These are phyloP conservation scores for Hydrozoanthus gracilis DNA, from an alignment of 92 coral and sea anemone genomes.

Conservation along the genomic window DNA sequence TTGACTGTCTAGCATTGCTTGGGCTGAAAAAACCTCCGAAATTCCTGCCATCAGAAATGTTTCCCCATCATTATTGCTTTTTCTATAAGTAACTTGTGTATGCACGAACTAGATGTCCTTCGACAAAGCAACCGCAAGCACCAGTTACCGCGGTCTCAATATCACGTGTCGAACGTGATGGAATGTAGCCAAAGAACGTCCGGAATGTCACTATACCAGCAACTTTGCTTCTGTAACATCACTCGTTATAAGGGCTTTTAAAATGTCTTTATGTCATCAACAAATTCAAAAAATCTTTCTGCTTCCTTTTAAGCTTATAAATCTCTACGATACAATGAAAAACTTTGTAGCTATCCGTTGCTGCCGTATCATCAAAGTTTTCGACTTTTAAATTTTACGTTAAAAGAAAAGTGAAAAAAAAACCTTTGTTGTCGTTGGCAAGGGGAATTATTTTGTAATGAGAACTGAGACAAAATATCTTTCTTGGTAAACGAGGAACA, in stretches of 20 bases:
- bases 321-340: neutral
- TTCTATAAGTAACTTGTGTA: neutral
- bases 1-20: slow-evolving; percentile 85
- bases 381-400: no score
- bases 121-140: slow-evolving; percentile 19
- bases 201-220: slow-evolving; percentile 19
- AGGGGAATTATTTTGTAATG: no score
- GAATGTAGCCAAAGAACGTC: slow-evolving; percentile 30
- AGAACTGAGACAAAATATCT: slow-evolving; percentile 2
- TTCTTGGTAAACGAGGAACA: no score
- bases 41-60: slow-evolving; percentile 66
- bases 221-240: slow-evolving; percentile 1
- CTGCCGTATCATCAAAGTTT: no score
- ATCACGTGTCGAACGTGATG: neutral
- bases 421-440: no score
- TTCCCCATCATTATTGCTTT: neutral
- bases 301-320: neutral
- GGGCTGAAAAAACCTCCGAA: slow-evolving; percentile 71
- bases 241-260: neutral
- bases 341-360: no score
- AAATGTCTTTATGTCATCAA: neutral
- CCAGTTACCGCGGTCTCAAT: slow-evolving; percentile 17
- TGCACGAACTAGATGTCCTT: slow-evolving; percentile 16
- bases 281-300: neutral
- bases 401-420: no score